These are phyloP conservation scores for Gallinago nigripennis DNA, from an alignment of 2,797 vertebrate genomes.

Conservation along the genomic window DNA sequence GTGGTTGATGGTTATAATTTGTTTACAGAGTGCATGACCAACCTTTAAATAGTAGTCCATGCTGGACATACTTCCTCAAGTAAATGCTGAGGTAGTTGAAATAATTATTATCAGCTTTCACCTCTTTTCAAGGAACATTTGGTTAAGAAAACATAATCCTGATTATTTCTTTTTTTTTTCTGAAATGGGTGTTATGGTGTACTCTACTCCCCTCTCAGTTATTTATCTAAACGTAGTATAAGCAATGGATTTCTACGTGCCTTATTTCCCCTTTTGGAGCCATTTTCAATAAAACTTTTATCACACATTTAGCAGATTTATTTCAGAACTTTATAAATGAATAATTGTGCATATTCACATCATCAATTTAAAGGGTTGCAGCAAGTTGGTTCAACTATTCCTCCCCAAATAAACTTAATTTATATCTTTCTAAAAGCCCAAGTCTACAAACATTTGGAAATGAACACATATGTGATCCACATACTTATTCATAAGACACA, in stretches of 20 bases:
- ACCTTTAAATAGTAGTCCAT: background rate
- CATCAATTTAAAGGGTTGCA: background rate
- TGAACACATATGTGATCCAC: background rate
- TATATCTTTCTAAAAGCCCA: background rate
- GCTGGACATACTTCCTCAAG: background rate
- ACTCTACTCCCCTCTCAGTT: background rate
- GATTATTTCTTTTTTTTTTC: background rate
- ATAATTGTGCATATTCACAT: background rate
- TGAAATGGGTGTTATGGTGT: background rate
- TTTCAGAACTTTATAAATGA: background rate
- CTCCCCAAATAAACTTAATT: background rate
- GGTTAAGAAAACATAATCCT: background rate
- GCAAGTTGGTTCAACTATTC: background rate
- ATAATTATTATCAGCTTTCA: background rate
- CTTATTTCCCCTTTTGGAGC: background rate
- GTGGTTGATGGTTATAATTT: background rate
- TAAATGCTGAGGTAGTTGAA: background rate
- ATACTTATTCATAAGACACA: background rate
- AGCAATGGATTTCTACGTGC: background rate
- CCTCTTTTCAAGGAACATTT: background rate
- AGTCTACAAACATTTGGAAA: background rate
- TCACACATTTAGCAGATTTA: background rate
- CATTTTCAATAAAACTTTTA: background rate
- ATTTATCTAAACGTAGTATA: background rate
- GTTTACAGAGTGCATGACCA: background rate